Percentiles rank a stretch among this genome's conserved stretches.
These are phyloP conservation scores for Lutraria rhynchaena DNA, from an alignment of 1,140 invertebrate genomes.

Conservation along the genomic window DNA sequence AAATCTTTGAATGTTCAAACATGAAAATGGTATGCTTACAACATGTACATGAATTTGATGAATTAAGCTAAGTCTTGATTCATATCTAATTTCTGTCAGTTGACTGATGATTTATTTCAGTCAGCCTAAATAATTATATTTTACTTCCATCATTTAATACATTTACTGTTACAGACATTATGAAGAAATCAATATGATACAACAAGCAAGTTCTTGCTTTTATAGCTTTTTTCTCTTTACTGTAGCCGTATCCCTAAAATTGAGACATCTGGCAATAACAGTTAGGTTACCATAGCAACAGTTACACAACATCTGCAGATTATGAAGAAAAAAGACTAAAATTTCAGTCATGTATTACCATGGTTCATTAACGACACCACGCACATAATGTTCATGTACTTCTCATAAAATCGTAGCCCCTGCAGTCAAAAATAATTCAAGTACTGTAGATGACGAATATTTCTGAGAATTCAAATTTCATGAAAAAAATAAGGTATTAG, in stretches of 20 bases:
- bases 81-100: no score
- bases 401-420: no score
- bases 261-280: constrained; percentile 39
- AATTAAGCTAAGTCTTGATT: no score
- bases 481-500: no score
- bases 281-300: constrained; percentile 47
- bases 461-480: no score
- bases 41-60: no score
- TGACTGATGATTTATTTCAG: no score
- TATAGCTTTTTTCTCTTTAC: background rate
- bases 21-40: no score
- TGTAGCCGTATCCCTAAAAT: background rate
- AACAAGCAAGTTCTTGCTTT: background rate
- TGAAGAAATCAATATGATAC: background rate
- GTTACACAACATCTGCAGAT: constrained; percentile 54
- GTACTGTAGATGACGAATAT: background rate
- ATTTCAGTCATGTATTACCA: constrained; percentile 18
- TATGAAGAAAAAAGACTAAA: constrained; percentile 23
- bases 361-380: constrained; percentile 14
- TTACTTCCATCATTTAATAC: background rate
- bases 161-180: background rate
- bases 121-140: no score
- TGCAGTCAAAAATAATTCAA: background rate
- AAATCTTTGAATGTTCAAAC: no score
- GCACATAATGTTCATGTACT: no score